These are phyloP conservation scores for Formica selysi DNA, from an alignment of 1,140 invertebrate genomes.

Conservation along the genomic window DNA sequence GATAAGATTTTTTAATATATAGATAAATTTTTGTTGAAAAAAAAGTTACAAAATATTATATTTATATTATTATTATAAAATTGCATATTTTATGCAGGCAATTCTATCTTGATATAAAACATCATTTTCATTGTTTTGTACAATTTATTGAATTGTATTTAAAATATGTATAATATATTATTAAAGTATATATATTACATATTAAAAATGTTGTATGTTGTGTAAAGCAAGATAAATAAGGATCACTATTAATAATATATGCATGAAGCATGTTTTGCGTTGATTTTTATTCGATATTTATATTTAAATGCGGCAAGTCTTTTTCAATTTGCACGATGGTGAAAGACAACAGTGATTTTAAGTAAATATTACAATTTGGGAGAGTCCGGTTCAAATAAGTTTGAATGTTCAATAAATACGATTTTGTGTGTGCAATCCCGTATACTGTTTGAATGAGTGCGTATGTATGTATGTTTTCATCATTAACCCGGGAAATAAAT, in stretches of 20 bases:
- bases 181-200: no score
- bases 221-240: neutral
- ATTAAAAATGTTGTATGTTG: no score
- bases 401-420: neutral
- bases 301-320: slow-evolving; percentile 71
- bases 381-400: neutral
- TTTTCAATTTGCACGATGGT: slow-evolving; percentile 78
- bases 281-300: slow-evolving; percentile 48
- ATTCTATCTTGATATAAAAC: neutral
- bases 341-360: slow-evolving; percentile 61
- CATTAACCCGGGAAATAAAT: slow-evolving; percentile 37
- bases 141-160: no score
- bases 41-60: neutral
- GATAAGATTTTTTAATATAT: neutral
- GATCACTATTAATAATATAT: slow-evolving; percentile 3
- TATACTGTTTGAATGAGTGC: neutral
- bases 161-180: no score
- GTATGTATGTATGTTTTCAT: neutral
- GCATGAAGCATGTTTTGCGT: slow-evolving; percentile 54
- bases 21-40: neutral
- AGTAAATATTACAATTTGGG: neutral
- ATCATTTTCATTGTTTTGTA: neutral
- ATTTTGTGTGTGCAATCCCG: neutral
- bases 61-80: slow-evolving; percentile 54
- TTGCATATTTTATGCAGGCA: neutral